phyloP scores from a whole-genome alignment of 1,140 invertebrate genomes.

The Sycobia sp. region DNA sequence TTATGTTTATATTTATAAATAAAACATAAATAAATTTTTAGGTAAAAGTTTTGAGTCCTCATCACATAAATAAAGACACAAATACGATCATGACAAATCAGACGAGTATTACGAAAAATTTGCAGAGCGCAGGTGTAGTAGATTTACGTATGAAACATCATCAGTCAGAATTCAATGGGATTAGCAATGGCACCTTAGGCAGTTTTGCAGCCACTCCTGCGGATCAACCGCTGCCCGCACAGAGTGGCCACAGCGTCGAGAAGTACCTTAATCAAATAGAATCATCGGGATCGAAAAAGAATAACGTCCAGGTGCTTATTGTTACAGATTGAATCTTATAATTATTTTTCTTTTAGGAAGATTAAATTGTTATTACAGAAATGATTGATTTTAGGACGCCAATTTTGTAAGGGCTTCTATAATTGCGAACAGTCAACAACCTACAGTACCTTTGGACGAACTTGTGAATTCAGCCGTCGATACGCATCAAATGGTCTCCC shows the following conservation, averaged over 20 bases:
- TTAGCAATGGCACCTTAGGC: conserved; percentile 39
- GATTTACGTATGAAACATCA: conserved; percentile 60
- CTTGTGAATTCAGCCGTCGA: conserved; percentile 70
- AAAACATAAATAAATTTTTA: neutral
- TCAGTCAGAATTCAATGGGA: conserved; percentile 45
- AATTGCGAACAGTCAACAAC: conserved; percentile 54
- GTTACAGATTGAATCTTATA: neutral
- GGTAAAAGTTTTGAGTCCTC: conserved; percentile 55
- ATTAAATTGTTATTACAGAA: neutral
- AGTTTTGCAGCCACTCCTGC: conserved; percentile 49
- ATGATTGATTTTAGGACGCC: conserved; percentile 1
- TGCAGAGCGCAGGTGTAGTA: conserved; percentile 53
- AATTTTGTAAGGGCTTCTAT: conserved; percentile 56
- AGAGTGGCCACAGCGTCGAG: conserved; percentile 65
- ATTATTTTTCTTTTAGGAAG: neutral
- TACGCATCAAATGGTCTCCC: conserved; percentile 51
- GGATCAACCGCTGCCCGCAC: conserved; percentile 60
- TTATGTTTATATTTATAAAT: too few relatives aligned
- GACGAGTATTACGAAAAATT: conserved; percentile 40
- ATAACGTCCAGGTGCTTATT: conserved; percentile 29
- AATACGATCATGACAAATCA: conserved; percentile 56
- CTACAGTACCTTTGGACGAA: conserved; percentile 66
- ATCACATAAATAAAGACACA: conserved; percentile 60
- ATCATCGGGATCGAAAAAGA: conserved; percentile 44
- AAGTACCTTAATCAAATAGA: conserved; percentile 67